Conservation (phyloP, 1,140 invertebrate species). For the Drosophila nigrodunni region DNA sequence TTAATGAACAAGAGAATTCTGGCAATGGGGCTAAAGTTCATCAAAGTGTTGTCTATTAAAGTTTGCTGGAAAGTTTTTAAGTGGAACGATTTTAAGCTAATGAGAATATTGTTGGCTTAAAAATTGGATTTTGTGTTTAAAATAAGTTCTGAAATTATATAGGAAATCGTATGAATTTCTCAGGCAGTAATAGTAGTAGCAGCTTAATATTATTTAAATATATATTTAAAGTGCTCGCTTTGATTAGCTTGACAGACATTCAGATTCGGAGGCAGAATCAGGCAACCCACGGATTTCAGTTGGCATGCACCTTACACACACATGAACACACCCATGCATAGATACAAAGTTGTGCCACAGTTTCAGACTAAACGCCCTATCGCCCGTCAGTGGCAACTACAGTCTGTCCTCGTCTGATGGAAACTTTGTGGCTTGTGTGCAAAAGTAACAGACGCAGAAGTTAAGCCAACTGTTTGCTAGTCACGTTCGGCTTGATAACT, state of each 20-base stretch:
- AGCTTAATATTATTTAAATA: no score
- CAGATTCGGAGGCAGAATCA: neutral
- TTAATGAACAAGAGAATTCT: neutral
- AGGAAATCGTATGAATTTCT: no score
- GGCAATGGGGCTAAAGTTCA: neutral
- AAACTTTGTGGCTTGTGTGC: conserved; percentile 8
- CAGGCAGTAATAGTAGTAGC: no score
- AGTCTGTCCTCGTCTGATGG: neutral
- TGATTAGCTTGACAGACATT: conserved; percentile 25
- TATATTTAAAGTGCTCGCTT: conserved; percentile 26
- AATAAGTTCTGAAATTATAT: no score
- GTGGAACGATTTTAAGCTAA: no score
- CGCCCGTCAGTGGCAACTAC: conserved; percentile 34
- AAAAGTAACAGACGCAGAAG: conserved; percentile 41
- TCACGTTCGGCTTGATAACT: conserved; percentile 82
- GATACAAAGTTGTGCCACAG: conserved; percentile 35
- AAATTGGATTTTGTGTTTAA: no score
- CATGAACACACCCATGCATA: conserved; percentile 6
- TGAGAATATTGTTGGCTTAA: no score
- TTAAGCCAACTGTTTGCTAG: conserved; percentile 79
- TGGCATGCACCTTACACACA: conserved; percentile 15
- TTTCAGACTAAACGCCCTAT: conserved; percentile 46
- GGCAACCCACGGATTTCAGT: conserved; percentile 19
- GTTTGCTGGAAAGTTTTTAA: neutral
- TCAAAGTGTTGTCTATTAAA: neutral